Percentiles rank a stretch among this genome's conserved stretches.
These are phyloP conservation scores for Phymatocera aterrima DNA, from an alignment of 2,888 invertebrate species.

Conservation along the genomic window DNA sequence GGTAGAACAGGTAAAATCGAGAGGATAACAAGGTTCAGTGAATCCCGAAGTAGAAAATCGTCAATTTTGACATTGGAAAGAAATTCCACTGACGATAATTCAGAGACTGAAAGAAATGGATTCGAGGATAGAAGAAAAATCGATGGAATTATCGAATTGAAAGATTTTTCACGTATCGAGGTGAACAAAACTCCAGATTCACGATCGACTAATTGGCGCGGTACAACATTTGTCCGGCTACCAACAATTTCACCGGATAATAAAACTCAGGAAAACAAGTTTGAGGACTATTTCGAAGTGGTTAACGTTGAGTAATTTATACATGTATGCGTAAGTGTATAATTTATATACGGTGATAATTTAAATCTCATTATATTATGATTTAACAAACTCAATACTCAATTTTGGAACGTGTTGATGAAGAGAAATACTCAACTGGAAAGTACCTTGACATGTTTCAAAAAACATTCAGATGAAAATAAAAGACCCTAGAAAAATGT, in stretches of 20 bases:
- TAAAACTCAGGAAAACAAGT: background rate
- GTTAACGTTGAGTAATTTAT: background rate
- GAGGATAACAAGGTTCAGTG: background rate
- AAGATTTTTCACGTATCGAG: background rate
- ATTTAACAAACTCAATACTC: background rate
- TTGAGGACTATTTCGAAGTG: conserved; percentile 35
- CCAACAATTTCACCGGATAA: conserved; percentile 33
- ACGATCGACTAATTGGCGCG: background rate
- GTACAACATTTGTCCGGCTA: conserved; percentile 5
- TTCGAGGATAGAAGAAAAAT: background rate
- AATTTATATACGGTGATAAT: background rate
- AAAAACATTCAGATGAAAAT: background rate
- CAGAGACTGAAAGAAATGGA: background rate
- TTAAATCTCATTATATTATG: background rate
- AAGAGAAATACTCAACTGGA: too few relatives aligned
- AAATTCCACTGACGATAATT: background rate
- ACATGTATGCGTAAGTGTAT: background rate
- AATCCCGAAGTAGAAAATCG: background rate
- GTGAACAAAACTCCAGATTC: background rate
- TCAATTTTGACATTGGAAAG: background rate
- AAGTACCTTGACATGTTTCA: conserved; percentile 15
- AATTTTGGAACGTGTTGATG: conserved; percentile 29
- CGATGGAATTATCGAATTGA: background rate
- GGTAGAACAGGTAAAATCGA: conserved; percentile 3
- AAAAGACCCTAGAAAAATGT: background rate